A percentile compares a stretch with the other conserved stretches of the same genome.
phyloP scores from a whole-genome alignment of 1,140 invertebrate species.

The Brachionus asplanchnoidis region DNA sequence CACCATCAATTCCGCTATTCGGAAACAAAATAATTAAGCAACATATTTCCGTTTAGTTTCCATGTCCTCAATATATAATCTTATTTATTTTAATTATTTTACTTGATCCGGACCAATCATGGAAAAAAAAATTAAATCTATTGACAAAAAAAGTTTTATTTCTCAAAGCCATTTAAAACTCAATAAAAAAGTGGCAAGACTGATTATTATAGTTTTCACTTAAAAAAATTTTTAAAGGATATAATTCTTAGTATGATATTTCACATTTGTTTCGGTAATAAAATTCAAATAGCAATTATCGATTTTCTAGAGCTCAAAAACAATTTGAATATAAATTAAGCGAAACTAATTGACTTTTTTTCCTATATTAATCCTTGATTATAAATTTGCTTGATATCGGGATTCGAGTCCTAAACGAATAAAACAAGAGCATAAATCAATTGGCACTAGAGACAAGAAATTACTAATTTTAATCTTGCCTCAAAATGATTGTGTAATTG shows the following conservation, averaged over 20 bases:
- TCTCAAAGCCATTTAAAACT: too few species aligned
- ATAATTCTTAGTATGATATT: not conserved
- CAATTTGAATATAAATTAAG: conserved; percentile 21
- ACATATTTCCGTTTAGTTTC: not conserved
- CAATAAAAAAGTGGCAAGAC: too few species aligned
- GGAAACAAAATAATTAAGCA: not conserved
- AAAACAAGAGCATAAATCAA: not conserved
- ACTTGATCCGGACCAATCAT: too few species aligned
- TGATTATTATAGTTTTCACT: not conserved
- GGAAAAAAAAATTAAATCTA: too few species aligned
- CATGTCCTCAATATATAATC: too few species aligned
- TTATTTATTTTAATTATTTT: too few species aligned
- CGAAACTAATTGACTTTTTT: conserved; percentile 10
- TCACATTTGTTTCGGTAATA: conserved; percentile 10
- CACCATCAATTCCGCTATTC: not conserved
- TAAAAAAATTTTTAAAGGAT: not conserved
- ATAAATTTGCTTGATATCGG: not conserved
- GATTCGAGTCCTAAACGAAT: not conserved
- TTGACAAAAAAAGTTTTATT: too few species aligned
- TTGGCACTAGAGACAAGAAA: not conserved
- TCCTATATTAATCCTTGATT: not conserved
- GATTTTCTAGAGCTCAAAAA: not conserved
- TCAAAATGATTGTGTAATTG: not conserved
- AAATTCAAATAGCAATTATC: not conserved
- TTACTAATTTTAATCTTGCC: not conserved